These are phyloP conservation scores for Propithecus deckenii DNA, from an alignment of 2,797 vertebrate species.

Conservation along the genomic window DNA sequence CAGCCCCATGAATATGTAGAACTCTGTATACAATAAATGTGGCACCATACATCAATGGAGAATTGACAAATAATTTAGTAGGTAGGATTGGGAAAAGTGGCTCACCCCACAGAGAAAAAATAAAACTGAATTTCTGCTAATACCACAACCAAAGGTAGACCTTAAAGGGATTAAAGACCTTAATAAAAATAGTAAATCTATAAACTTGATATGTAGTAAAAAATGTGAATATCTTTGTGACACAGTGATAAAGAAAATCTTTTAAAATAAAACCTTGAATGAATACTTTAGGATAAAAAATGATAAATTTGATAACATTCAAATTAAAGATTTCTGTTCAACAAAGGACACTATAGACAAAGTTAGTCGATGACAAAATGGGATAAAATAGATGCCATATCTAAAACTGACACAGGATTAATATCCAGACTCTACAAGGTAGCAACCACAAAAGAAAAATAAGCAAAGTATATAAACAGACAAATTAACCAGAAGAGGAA, in stretches of 20 bases:
- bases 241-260: background rate
- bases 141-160: background rate
- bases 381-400: background rate
- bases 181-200: background rate
- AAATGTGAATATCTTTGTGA: background rate
- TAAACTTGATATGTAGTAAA: background rate
- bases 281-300: background rate
- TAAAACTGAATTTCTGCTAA: conserved; percentile 17
- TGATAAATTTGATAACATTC: background rate
- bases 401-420: background rate
- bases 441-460: background rate
- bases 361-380: background rate
- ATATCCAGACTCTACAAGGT: background rate
- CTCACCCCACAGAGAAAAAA: background rate
- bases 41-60: background rate
- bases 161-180: background rate
- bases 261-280: background rate
- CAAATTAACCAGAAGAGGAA: background rate
- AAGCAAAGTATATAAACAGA: background rate
- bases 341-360: background rate
- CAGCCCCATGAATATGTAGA: background rate
- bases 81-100: background rate
- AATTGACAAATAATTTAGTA: background rate
- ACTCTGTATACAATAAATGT: background rate
- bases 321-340: background rate